Percentiles rank a stretch among this genome's conserved stretches.
Evolutionary conservation across 2,797 vertebrate genomes (phyloP).

Genomic region (Lagorchestes hirsutus): DNA sequence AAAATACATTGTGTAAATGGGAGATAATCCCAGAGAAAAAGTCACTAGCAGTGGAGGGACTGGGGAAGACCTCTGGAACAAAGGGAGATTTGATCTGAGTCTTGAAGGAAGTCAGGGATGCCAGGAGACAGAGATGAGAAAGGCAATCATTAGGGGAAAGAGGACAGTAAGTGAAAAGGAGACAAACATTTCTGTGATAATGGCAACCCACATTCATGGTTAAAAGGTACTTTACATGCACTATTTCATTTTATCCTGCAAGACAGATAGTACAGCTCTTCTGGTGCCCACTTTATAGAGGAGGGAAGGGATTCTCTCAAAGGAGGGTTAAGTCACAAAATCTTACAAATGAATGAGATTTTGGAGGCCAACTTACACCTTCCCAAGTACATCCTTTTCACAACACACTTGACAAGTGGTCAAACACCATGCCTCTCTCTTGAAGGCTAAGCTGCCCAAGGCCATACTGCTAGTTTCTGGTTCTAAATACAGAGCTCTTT

Average conservation of each 20-base stretch:
- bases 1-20: not conserved
- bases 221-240: not conserved
- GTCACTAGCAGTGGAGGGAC: not conserved
- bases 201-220: not conserved
- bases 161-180: not conserved
- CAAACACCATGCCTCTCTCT: not conserved
- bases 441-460: conserved; percentile 34
- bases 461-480: not conserved
- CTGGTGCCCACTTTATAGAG: not conserved
- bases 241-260: not conserved
- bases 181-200: not conserved
- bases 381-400: not conserved
- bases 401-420: not conserved
- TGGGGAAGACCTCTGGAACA: not conserved
- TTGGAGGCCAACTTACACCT: not conserved
- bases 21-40: not conserved
- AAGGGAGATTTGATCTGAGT: not conserved
- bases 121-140: not conserved
- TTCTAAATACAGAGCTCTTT: not conserved
- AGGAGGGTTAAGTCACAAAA: not conserved
- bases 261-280: not conserved
- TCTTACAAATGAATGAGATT: not conserved
- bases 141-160: not conserved
- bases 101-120: not conserved
- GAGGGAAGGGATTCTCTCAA: not conserved